Conservation (phyloP, 30 jellyfish, hydroid and myxozoan genomes). For the Turritopsis dohrnii region DNA sequence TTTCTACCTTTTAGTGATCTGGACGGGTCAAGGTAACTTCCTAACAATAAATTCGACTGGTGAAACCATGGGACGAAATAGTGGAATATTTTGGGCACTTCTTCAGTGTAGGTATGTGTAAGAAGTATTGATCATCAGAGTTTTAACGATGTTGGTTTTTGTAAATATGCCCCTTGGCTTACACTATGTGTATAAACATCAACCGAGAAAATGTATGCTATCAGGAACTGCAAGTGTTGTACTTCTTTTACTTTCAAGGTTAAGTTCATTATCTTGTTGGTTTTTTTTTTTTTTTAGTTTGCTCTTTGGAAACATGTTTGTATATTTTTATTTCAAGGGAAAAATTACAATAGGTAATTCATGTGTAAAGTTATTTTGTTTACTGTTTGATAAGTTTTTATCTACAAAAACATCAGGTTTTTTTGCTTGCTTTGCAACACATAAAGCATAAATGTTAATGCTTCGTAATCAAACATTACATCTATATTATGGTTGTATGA, state of each 20-base stretch:
- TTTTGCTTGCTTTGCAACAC: no score
- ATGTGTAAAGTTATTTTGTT: not conserved
- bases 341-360: not conserved
- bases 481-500: no score
- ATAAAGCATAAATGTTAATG: no score
- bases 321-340: conserved; percentile 75
- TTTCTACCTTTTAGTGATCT: conserved; percentile 46
- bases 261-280: no score
- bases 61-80: conserved; percentile 92
- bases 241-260: no score
- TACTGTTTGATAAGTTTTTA: not conserved
- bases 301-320: conserved; percentile 95
- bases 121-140: no score
- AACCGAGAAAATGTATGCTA: not conserved
- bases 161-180: not conserved
- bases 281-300: conserved; percentile 45
- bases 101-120: conserved; percentile 85
- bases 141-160: not conserved
- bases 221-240: no score
- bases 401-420: no score
- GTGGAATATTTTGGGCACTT: conserved; percentile 97
- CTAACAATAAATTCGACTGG: conserved; percentile 82
- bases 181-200: not conserved
- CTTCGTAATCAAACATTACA: no score
- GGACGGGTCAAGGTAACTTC: conserved; percentile 98